Conservation (phyloP, 2,113 vertebrate genomes). For the Lontra canadensis region DNA sequence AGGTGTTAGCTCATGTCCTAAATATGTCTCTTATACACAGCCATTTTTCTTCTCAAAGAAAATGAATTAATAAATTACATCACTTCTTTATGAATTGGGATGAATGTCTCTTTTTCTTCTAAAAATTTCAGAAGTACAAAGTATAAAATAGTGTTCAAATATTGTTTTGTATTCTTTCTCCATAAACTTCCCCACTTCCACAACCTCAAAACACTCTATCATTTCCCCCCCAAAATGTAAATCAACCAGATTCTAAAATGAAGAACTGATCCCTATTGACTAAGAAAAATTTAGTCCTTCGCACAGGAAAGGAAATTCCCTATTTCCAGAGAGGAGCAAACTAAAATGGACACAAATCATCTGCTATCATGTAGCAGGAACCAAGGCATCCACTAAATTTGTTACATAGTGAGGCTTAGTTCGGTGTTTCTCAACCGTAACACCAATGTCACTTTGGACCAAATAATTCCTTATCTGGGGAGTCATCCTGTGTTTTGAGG, state of each 20-base stretch:
- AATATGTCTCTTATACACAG: neutral
- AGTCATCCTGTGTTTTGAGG: neutral
- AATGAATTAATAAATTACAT: neutral
- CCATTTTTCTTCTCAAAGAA: neutral
- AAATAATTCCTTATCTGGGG: neutral
- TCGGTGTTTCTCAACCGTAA: neutral
- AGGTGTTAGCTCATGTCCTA: neutral
- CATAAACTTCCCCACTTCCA: neutral
- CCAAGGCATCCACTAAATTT: neutral
- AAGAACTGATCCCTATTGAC: slow-evolving; percentile 30
- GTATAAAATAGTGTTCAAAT: neutral
- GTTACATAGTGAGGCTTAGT: neutral
- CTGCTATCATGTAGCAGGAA: neutral
- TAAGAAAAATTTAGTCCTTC: slow-evolving; percentile 7
- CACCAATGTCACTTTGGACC: neutral
- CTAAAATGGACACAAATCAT: neutral
- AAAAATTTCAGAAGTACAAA: neutral
- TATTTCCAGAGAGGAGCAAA: neutral
- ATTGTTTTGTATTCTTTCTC: neutral
- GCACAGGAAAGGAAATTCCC: slow-evolving; percentile 18
- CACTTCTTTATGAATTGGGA: neutral
- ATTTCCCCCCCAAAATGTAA: neutral
- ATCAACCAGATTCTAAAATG: slow-evolving; percentile 45
- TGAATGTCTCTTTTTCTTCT: neutral
- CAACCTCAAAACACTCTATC: neutral